These are phyloP conservation scores for Tinamus guttatus DNA, from an alignment of 2,113 vertebrate genomes.

Conservation along the genomic window DNA sequence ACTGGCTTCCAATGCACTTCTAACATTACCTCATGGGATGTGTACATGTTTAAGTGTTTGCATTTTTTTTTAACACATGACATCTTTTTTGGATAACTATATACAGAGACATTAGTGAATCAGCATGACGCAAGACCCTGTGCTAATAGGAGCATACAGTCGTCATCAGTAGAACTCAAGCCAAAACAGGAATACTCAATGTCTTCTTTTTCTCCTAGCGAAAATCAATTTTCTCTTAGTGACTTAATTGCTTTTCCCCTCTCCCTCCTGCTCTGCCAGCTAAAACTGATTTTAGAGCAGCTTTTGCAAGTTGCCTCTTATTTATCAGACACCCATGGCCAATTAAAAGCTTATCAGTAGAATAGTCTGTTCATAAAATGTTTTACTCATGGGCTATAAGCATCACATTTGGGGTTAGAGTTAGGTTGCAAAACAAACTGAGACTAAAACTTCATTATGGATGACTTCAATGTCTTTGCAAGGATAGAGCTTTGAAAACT, in stretches of 20 bases:
- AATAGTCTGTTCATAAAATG: not conserved
- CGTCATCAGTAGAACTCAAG: not conserved
- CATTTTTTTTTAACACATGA: not conserved
- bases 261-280: not conserved
- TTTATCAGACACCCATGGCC: not conserved
- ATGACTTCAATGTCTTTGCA: slow-evolving; percentile 14
- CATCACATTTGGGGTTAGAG: not conserved
- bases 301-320: not conserved
- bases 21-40: not conserved
- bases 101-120: not conserved
- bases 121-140: not conserved
- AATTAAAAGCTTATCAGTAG: not conserved
- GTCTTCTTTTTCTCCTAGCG: not conserved
- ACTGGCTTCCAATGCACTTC: not conserved
- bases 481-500: not conserved
- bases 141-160: not conserved
- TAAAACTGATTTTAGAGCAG: not conserved
- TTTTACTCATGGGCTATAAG: not conserved
- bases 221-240: slow-evolving; percentile 5
- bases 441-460: not conserved
- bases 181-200: not conserved
- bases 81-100: not conserved
- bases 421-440: not conserved
- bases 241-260: slow-evolving; percentile 5
- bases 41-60: not conserved